phyloP scores from a whole-genome alignment of 2,888 invertebrate genomes.

The Acholoe squamosa region DNA sequence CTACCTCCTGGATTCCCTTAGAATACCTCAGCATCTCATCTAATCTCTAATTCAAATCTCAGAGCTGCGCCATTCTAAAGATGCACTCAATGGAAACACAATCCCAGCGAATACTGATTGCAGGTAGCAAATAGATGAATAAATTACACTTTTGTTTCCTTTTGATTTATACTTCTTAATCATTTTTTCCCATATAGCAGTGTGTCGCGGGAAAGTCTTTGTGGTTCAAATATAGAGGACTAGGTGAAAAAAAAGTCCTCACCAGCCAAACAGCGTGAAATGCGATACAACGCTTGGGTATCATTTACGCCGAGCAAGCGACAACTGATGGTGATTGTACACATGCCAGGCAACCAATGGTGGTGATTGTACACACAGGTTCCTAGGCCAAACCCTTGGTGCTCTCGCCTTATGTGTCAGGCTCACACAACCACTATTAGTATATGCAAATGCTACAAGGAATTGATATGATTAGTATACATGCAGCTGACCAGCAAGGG shows the following conservation, averaged over 20 bases:
- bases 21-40: too few relatives aligned
- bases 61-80: too few relatives aligned
- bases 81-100: too few relatives aligned
- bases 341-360: constrained; percentile 10
- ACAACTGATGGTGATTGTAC: constrained; percentile 41
- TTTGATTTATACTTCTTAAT: too few relatives aligned
- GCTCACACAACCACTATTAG: constrained; percentile 28
- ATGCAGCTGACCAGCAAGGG: background rate
- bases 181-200: too few relatives aligned
- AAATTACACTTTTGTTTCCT: too few relatives aligned
- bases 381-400: background rate
- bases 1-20: background rate
- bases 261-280: constrained; percentile 23
- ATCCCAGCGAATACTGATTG: too few relatives aligned
- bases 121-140: too few relatives aligned
- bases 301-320: constrained; percentile 17
- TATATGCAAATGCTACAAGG: constrained; percentile 25
- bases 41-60: too few relatives aligned
- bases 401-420: background rate
- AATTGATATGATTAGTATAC: constrained; percentile 34
- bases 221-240: background rate
- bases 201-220: background rate
- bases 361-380: constrained; percentile 23
- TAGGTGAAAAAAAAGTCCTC: background rate
- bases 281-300: constrained; percentile 5